Base-by-base conservation (phyloP, 2,113 vertebrate species). In the Glareola pratincola region DNA sequence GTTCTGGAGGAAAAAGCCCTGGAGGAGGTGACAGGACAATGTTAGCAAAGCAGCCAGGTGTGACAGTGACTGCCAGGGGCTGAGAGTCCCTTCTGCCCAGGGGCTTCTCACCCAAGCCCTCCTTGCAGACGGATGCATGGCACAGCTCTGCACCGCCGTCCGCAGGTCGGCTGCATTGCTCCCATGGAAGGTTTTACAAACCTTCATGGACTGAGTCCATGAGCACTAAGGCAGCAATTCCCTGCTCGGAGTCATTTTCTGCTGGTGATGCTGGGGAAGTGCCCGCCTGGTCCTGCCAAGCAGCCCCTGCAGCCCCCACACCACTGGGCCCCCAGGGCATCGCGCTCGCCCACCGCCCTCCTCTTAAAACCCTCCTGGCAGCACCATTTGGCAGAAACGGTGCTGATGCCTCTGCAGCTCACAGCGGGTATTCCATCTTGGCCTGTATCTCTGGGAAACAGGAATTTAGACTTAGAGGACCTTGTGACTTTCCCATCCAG, bases 341-440 rank as follows among this genome's bases (percentile, higher is more conserved):
- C 3, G 43, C 14, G 8, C 10, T 22, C 10, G 2, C 53, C n/a
- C 47, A 3, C 41, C 16, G 1, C 1, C 0, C 1, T 4, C 29
- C 57, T 18, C 71, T 4, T 8, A 10, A 24, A 18, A 21, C 24
- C 19, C 56, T 24, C 41, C 54, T 8, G 2, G 37, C 8, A 24
- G 37, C 53, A 39, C 10, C 63, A 3, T 15, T 48, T 4, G 54
- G 62, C 41, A 43, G 76, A 63, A 34, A 6, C 0, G 2, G 7
- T 19, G 54, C 63, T 7, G 60, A 9, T 10, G 22, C 34, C 45
- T 48, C 37, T 0, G 2, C 69, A 59, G 56, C 73, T 51, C 48
- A 23, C 34, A 6, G 32, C 12, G 15, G 8, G 10, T 54, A 3
- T 19, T 80, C 45, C 62, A 17, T 17, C 69, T 43, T 12, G 21